These are phyloP conservation scores for Cyclargus thomasi DNA, from an alignment of 1,140 invertebrate species.

Conservation along the genomic window DNA sequence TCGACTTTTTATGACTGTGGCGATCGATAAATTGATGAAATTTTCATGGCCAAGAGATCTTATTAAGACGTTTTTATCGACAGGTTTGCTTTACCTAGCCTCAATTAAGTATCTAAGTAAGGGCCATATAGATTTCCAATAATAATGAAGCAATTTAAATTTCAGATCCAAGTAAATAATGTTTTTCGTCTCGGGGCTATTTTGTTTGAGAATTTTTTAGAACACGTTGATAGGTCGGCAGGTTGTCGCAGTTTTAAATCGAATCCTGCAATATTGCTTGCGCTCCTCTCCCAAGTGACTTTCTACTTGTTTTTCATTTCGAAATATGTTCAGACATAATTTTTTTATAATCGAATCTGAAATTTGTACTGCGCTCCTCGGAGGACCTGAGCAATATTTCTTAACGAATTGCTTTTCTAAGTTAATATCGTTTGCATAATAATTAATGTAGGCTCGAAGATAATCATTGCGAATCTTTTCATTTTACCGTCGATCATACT, in stretches of 20 bases:
- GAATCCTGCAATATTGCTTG: slow-evolving; percentile 54
- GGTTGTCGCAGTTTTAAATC: slow-evolving; percentile 50
- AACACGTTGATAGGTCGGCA: slow-evolving; percentile 19
- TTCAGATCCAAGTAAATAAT: not conserved
- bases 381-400: slow-evolving; percentile 8
- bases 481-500: too few relatives aligned
- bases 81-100: not conserved
- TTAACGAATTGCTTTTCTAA: slow-evolving; percentile 5
- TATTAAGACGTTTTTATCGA: not conserved
- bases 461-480: not conserved
- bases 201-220: slow-evolving; percentile 22
- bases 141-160: slow-evolving; percentile 1
- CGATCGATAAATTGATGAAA: too few relatives aligned
- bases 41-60: too few relatives aligned
- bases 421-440: slow-evolving; percentile 10
- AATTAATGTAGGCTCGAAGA: not conserved
- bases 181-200: slow-evolving; percentile 10
- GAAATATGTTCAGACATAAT: slow-evolving; percentile 37
- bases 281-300: slow-evolving; percentile 40
- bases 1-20: too few relatives aligned
- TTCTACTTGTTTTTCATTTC: slow-evolving; percentile 50
- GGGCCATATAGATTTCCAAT: not conserved
- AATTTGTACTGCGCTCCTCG: slow-evolving; percentile 31
- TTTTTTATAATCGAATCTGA: slow-evolving; percentile 41
- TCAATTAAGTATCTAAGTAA: not conserved